Conservation (phyloP, 2,113 vertebrate species). For the Megaceryle torquata region DNA sequence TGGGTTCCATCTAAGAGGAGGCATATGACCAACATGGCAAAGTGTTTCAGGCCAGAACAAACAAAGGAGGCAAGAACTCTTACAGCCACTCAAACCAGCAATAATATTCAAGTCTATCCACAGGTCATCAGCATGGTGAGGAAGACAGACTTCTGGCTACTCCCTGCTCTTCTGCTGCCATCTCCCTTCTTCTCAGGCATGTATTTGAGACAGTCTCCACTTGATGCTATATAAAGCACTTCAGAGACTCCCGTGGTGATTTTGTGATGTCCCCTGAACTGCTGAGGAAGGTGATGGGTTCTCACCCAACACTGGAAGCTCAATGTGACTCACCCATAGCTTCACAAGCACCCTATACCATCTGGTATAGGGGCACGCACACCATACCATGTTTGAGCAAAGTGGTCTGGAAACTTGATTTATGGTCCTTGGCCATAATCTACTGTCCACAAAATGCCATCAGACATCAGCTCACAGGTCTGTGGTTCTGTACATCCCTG, state of each 20-base stretch:
- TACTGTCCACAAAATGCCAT: neutral
- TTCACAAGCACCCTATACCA: neutral
- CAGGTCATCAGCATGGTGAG: accelerated
- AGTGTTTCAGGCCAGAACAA: accelerated
- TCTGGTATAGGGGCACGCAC: accelerated
- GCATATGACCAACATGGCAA: accelerated
- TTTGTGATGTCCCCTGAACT: neutral
- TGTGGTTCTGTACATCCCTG: neutral
- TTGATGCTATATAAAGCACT: neutral
- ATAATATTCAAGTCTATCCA: neutral
- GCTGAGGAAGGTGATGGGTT: neutral
- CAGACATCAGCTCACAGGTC: neutral
- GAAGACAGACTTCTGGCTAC: neutral
- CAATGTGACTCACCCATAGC: accelerated
- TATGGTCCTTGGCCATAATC: neutral
- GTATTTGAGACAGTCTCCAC: accelerated
- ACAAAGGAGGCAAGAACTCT: accelerated
- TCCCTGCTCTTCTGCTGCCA: neutral
- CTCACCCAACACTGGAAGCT: neutral
- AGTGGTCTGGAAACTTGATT: neutral
- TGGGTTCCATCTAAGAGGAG: neutral
- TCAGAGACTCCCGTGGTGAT: no score
- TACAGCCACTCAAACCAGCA: neutral
- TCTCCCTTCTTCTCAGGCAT: neutral
- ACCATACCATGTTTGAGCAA: neutral